These are phyloP conservation scores for Saxidomus purpurata DNA, from an alignment of 1,140 invertebrate species.

Conservation along the genomic window DNA sequence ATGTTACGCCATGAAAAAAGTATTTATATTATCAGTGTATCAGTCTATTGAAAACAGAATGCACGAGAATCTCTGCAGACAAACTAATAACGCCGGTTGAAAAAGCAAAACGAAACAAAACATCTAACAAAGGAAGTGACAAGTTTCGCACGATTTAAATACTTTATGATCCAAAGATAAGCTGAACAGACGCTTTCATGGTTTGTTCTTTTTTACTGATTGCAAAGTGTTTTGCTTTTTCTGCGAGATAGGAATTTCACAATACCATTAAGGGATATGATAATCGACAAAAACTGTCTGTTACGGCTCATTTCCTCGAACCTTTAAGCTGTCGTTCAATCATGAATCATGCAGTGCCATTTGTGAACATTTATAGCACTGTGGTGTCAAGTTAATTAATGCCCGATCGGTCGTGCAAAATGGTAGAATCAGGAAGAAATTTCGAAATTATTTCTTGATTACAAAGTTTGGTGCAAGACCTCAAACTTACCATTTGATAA, in stretches of 20 bases:
- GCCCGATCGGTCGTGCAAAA: too few relatives aligned
- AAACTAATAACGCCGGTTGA: not conserved
- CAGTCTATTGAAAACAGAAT: too few relatives aligned
- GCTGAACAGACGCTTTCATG: not conserved
- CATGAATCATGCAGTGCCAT: not conserved
- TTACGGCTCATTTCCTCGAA: not conserved
- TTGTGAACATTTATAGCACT: not conserved
- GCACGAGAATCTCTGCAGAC: too few relatives aligned
- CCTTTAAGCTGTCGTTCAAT: not conserved
- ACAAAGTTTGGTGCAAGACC: too few relatives aligned
- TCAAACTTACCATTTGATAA: too few relatives aligned
- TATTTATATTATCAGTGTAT: too few relatives aligned
- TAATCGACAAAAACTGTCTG: slow-evolving; percentile 1
- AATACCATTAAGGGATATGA: not conserved
- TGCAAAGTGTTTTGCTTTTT: not conserved
- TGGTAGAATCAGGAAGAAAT: too few relatives aligned
- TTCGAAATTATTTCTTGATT: too few relatives aligned
- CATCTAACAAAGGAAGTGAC: not conserved
- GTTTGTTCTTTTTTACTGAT: not conserved
- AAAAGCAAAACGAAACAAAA: not conserved
- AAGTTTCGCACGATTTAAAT: not conserved
- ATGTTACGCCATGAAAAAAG: too few relatives aligned
- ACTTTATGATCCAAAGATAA: not conserved
- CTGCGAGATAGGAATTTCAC: not conserved
- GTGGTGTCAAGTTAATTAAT: not conserved